Conservation (phyloP, 64 coral and sea anemone species). For the Actinia equina region DNA sequence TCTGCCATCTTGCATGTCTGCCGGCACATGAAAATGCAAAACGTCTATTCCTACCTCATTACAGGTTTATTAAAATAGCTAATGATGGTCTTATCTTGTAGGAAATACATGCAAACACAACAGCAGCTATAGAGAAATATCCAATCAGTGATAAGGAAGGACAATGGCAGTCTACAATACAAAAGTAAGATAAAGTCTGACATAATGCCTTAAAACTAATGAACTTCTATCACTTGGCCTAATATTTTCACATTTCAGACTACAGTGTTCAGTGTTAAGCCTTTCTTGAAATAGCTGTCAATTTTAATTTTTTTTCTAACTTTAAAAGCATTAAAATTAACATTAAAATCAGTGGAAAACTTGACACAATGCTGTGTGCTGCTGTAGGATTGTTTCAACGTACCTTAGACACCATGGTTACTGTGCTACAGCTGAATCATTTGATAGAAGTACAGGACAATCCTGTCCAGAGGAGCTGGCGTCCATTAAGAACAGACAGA, state of each 20-base stretch:
- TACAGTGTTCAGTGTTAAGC: too few relatives aligned
- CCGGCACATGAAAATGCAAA: too few relatives aligned
- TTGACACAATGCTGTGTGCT: neutral
- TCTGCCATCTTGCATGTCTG: too few relatives aligned
- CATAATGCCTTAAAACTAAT: neutral
- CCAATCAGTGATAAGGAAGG: constrained; percentile 85
- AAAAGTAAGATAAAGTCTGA: constrained; percentile 59
- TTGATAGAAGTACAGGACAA: constrained; percentile 95
- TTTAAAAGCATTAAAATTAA: too few relatives aligned
- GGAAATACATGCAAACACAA: constrained; percentile 75
- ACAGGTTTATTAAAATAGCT: too few relatives aligned
- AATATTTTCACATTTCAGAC: too few relatives aligned
- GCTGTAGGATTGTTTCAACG: constrained; percentile 89
- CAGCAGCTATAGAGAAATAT: constrained; percentile 79
- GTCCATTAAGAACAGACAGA: constrained; percentile 98
- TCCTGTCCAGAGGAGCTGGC: constrained; percentile 86
- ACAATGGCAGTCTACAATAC: constrained; percentile 82
- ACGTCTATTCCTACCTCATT: too few relatives aligned
- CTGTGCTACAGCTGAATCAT: constrained; percentile 93
- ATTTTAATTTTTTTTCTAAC: too few relatives aligned
- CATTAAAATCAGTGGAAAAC: neutral
- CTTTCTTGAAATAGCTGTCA: too few relatives aligned
- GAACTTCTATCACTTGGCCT: too few relatives aligned
- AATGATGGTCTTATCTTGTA: constrained; percentile 6
- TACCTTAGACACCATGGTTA: constrained; percentile 98